Conservation (phyloP, 2,888 invertebrate genomes). For the Drosophila atripex region DNA sequence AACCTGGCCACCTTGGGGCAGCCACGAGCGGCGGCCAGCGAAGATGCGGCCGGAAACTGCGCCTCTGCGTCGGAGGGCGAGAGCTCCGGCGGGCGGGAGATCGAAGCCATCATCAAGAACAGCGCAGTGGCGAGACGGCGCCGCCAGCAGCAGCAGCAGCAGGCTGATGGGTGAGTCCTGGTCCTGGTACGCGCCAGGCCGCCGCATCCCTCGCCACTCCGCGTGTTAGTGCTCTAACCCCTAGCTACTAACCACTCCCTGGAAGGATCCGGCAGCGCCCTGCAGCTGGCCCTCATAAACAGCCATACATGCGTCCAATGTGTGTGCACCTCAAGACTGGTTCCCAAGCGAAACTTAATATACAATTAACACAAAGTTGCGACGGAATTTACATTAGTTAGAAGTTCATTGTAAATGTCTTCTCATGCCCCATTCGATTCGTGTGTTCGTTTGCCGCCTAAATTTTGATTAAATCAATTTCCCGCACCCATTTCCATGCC, state of each 20-base stretch:
- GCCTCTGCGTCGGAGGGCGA: constrained; percentile 84
- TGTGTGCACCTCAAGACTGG: constrained; percentile 65
- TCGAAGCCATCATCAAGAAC: constrained; percentile 84
- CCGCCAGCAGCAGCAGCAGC: constrained; percentile 76
- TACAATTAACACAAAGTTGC: constrained; percentile 38
- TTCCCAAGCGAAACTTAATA: constrained; percentile 44
- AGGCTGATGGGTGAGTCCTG: constrained; percentile 84
- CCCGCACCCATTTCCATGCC: constrained; percentile 23
- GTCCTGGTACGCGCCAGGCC: constrained; percentile 68
- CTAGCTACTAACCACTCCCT: constrained; percentile 52
- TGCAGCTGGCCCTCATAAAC: neutral
- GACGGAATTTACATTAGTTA: constrained; percentile 36
- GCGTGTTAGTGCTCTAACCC: constrained; percentile 56
- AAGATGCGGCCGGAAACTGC: constrained; percentile 33
- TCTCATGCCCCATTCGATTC: constrained; percentile 13
- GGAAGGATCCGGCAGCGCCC: neutral
- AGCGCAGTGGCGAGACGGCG: constrained; percentile 84
- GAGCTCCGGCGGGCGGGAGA: constrained; percentile 85
- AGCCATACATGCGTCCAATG: constrained; percentile 40
- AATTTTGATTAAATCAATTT: constrained; percentile 28
- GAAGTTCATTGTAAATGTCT: constrained; percentile 30
- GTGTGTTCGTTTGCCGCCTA: constrained; percentile 18
- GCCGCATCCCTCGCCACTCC: constrained; percentile 16
- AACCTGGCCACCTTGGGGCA: constrained; percentile 81
- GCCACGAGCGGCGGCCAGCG: constrained; percentile 37